A percentile compares a stretch with the other conserved stretches of the same genome.
phyloP scores from a whole-genome alignment of 2,888 invertebrate genomes.

The Lasius fuliginosus region DNA sequence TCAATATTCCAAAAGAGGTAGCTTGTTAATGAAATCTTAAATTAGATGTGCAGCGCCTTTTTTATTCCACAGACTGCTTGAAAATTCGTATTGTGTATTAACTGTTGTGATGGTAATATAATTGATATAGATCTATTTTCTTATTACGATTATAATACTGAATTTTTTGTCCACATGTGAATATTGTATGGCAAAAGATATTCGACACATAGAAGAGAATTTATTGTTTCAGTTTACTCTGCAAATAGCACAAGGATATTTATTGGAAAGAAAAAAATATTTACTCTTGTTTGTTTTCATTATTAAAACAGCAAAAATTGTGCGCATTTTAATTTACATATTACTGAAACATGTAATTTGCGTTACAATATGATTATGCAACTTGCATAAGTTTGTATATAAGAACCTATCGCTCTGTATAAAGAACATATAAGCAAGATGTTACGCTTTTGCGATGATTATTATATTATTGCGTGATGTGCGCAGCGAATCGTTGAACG shows the following conservation, averaged over 20 bases:
- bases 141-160: background rate
- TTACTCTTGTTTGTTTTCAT: background rate
- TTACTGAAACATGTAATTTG: background rate
- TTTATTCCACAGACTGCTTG: background rate
- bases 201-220: background rate
- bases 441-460: background rate
- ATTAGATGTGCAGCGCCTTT: background rate
- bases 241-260: background rate
- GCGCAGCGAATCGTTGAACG: background rate
- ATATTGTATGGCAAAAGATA: background rate
- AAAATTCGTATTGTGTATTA: background rate
- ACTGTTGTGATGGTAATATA: background rate
- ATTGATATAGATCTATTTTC: background rate
- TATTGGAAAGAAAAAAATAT: background rate
- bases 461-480: constrained; percentile 11
- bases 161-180: background rate
- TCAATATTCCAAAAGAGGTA: background rate
- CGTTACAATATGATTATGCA: background rate
- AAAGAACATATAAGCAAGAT: background rate
- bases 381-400: constrained; percentile 26
- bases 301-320: background rate
- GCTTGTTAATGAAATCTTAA: background rate
- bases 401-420: background rate
- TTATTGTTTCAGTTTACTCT: background rate
- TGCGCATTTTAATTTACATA: background rate